Conservation (phyloP, 2,797 vertebrate genomes). For the Hippoglossus hippoglossus region DNA sequence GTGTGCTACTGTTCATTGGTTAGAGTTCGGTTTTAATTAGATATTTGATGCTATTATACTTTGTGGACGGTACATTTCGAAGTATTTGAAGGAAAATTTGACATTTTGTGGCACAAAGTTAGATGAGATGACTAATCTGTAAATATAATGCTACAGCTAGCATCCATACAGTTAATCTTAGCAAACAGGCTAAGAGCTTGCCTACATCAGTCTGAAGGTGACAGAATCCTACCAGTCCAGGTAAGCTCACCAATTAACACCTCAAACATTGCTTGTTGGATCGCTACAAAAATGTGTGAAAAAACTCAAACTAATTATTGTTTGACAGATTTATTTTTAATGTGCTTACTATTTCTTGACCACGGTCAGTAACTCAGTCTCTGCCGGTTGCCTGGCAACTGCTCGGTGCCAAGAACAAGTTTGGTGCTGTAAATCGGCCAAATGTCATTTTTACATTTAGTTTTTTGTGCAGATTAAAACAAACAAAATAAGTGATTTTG, state of each 20-base stretch:
- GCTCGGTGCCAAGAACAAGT: not conserved
- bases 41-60: too few species aligned
- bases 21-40: too few species aligned
- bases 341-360: not conserved
- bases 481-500: not conserved
- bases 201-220: not conserved
- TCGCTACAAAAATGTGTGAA: not conserved
- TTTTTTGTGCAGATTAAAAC: not conserved
- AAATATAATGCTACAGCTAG: too few species aligned
- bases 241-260: not conserved
- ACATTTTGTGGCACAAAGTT: too few species aligned
- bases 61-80: too few species aligned
- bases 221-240: not conserved
- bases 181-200: not conserved
- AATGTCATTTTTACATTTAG: not conserved
- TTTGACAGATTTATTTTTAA: not conserved
- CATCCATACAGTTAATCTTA: too few species aligned
- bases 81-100: too few species aligned
- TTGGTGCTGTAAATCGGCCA: not conserved
- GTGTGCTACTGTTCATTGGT: too few species aligned
- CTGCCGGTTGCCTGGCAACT: conserved; percentile 5
- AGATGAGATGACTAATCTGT: too few species aligned
- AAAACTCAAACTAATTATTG: not conserved
- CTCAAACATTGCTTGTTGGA: not conserved
- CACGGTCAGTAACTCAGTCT: not conserved